These are phyloP conservation scores for Premnoplex brunnescens DNA, from an alignment of 2,797 vertebrate species.

Conservation along the genomic window DNA sequence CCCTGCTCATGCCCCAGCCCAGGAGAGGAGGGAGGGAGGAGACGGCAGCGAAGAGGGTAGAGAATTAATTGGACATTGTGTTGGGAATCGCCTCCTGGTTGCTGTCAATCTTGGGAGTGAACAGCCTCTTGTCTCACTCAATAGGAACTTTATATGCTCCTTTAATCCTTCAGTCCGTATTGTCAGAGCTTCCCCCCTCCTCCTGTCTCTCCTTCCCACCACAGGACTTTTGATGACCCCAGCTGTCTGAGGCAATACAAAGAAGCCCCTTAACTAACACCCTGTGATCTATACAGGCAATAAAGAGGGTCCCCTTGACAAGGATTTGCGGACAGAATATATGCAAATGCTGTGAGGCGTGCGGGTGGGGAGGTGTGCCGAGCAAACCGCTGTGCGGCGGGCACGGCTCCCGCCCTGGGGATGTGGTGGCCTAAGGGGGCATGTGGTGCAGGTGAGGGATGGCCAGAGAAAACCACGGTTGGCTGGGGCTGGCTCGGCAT, in stretches of 20 bases:
- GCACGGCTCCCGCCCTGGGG: neutral
- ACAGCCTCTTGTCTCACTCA: constrained; percentile 76
- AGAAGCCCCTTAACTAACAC: constrained; percentile 71
- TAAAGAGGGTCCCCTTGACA: constrained; percentile 68
- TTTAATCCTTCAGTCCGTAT: constrained; percentile 71
- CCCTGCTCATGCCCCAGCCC: constrained; percentile 61
- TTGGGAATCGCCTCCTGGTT: constrained; percentile 70
- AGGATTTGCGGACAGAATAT: constrained; percentile 60
- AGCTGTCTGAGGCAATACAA: constrained; percentile 71
- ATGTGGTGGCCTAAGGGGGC: fast-evolving
- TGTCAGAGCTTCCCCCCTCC: constrained; percentile 66
- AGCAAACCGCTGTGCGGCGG: fast-evolving
- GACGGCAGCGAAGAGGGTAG: constrained; percentile 61
- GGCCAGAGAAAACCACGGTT: neutral
- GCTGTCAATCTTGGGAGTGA: constrained; percentile 73
- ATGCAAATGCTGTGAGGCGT: constrained; percentile 60
- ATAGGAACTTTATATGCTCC: constrained; percentile 72
- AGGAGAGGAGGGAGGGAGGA: constrained; percentile 57
- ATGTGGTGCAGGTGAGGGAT: neutral
- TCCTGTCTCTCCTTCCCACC: constrained; percentile 69
- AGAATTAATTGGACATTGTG: constrained; percentile 75
- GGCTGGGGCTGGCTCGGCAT: neutral
- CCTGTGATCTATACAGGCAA: constrained; percentile 70
- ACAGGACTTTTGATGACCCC: constrained; percentile 69
- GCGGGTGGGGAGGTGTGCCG: constrained; percentile 4